phyloP scores from a whole-genome alignment of 2,888 invertebrate species.

The Lepeophtheirus nordmannii region DNA sequence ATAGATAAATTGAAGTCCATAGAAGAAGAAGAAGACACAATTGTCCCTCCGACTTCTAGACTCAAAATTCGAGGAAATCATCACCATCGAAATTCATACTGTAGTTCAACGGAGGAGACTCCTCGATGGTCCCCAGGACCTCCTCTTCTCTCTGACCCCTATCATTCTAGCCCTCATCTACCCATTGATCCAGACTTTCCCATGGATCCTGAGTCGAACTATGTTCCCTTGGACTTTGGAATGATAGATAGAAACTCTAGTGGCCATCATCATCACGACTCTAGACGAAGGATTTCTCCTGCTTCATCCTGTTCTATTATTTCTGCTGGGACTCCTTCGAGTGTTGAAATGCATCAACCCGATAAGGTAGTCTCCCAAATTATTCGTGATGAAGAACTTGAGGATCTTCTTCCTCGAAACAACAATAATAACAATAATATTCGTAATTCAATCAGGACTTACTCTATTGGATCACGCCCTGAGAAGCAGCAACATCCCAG shows the following conservation, averaged over 20 bases:
- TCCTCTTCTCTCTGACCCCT: neutral
- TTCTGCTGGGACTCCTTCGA: neutral
- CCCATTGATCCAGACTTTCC: conserved; percentile 2
- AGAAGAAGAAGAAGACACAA: neutral
- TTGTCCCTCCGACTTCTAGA: neutral
- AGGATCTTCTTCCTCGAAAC: neutral
- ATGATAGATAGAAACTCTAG: neutral
- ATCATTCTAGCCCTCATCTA: neutral
- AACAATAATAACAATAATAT: neutral
- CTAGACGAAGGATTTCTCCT: neutral
- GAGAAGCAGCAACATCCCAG: too few relatives aligned
- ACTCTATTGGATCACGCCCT: neutral
- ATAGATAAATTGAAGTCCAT: neutral
- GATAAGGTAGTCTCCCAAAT: conserved; percentile 1
- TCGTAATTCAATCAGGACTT: neutral
- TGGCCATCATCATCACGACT: neutral
- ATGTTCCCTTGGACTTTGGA: neutral
- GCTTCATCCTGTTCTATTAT: neutral
- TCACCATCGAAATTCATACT: neutral
- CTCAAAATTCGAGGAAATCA: neutral
- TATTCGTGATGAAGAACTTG: neutral
- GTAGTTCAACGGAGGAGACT: neutral
- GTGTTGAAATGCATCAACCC: neutral
- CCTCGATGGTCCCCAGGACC: neutral
- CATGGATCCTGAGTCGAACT: neutral